Evolutionary conservation across 92 coral and sea anemone species (phyloP).

Genomic region (Phenganax marumi): DNA sequence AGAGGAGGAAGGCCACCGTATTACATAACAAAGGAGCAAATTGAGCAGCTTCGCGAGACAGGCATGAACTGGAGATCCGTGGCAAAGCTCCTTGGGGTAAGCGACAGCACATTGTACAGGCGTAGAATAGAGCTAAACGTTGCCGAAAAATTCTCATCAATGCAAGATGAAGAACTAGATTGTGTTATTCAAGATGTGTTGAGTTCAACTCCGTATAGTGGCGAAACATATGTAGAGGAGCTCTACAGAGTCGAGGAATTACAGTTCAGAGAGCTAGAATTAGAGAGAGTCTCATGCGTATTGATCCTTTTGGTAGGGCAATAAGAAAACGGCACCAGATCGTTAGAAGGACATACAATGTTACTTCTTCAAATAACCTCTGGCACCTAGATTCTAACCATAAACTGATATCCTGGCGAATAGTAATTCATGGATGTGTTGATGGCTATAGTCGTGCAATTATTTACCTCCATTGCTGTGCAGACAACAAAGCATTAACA

Average conservation of each 20-base stretch:
- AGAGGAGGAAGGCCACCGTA: constrained; percentile 60
- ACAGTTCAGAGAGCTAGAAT: constrained; percentile 64
- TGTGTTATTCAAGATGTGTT: constrained; percentile 50
- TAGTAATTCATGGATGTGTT: constrained; percentile 20
- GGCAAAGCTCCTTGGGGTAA: constrained; percentile 40
- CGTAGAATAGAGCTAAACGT: constrained; percentile 57
- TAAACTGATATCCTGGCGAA: constrained; percentile 27
- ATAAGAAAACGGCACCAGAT: constrained; percentile 56
- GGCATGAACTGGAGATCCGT: constrained; percentile 63
- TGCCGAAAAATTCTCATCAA: constrained; percentile 54
- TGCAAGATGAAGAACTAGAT: constrained; percentile 61
- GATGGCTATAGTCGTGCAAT: constrained; percentile 37
- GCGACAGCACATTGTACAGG: constrained; percentile 48
- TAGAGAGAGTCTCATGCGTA: constrained; percentile 58
- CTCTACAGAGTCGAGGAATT: constrained; percentile 66
- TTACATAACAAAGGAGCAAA: constrained; percentile 44
- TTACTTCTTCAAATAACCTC: constrained; percentile 1
- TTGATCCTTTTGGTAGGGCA: constrained; percentile 70
- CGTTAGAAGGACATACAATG: constrained; percentile 59
- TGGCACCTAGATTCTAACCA: constrained; percentile 39
- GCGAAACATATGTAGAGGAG: constrained; percentile 65
- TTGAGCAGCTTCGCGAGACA: constrained; percentile 63
- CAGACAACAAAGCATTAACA: constrained; percentile 38
- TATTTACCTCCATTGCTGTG: constrained; percentile 30
- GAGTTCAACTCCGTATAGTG: constrained; percentile 61